Percentiles rank a stretch among this genome's conserved stretches.
phyloP scores from a whole-genome alignment of 2,888 invertebrate species.

The Hirtodrosophila trivittata region DNA sequence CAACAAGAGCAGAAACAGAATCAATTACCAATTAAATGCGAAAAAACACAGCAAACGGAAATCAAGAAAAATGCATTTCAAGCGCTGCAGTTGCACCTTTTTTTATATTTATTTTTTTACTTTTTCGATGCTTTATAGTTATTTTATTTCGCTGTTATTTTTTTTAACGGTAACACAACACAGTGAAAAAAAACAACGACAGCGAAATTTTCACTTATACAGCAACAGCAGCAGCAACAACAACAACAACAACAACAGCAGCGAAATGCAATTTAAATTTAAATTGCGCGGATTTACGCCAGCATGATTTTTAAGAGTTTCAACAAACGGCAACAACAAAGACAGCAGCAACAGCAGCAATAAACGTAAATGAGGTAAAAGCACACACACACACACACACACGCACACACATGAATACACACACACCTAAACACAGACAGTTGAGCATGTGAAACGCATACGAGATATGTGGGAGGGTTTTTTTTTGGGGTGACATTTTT shows the following conservation, averaged over 20 bases:
- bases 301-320: slow-evolving; percentile 76
- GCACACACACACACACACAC: slow-evolving; percentile 25
- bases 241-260: slow-evolving; percentile 26
- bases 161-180: slow-evolving; percentile 25
- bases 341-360: slow-evolving; percentile 23
- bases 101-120: slow-evolving; percentile 19
- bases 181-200: slow-evolving; percentile 17
- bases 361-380: slow-evolving; percentile 61
- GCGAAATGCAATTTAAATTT: slow-evolving; percentile 72
- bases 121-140: slow-evolving; percentile 12
- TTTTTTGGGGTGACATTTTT: slow-evolving; percentile 43
- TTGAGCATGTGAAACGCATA: slow-evolving; percentile 57
- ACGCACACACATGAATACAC: slow-evolving; percentile 7
- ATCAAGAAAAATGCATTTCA: slow-evolving; percentile 37
- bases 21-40: slow-evolving; percentile 54
- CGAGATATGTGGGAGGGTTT: slow-evolving; percentile 57
- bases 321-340: slow-evolving; percentile 38
- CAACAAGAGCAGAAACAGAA: slow-evolving; percentile 31
- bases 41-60: slow-evolving; percentile 18
- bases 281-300: slow-evolving; percentile 81
- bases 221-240: slow-evolving; percentile 15
- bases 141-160: slow-evolving; percentile 17
- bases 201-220: slow-evolving; percentile 56
- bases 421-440: slow-evolving; percentile 24
- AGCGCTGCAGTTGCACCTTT: slow-evolving; percentile 34